These are phyloP conservation scores for Trogon melanurus DNA, from an alignment of 2,113 vertebrate genomes.

Conservation along the genomic window DNA sequence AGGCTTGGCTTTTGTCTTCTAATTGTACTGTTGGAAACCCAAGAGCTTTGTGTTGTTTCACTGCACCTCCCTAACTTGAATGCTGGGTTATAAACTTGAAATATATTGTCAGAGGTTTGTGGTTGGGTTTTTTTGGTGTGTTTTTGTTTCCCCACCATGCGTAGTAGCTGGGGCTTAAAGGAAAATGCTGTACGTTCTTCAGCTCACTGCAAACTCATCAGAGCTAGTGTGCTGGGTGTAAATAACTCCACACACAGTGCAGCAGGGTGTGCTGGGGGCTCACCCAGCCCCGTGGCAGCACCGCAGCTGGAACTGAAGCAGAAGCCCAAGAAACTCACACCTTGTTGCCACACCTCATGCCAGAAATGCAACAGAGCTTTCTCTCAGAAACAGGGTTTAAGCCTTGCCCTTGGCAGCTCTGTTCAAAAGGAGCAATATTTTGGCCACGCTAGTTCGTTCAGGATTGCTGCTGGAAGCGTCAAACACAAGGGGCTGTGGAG, in stretches of 20 bases:
- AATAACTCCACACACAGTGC: neutral
- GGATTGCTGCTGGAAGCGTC: neutral
- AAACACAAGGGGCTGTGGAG: fast-evolving
- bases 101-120: neutral
- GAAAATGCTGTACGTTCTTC: neutral
- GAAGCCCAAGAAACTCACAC: neutral
- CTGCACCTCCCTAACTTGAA: neutral
- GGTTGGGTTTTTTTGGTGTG: fast-evolving
- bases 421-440: neutral
- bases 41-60: neutral
- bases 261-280: neutral
- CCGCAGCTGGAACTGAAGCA: fast-evolving
- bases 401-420: neutral
- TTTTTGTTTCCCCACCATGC: fast-evolving
- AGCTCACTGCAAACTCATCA: neutral
- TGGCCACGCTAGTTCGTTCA: neutral
- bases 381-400: neutral
- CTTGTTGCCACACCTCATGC: fast-evolving
- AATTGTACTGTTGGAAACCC: neutral
- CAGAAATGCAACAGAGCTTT: neutral
- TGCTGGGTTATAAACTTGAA: neutral
- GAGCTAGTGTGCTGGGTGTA: neutral
- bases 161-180: neutral
- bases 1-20: neutral
- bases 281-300: fast-evolving